phyloP scores from a whole-genome alignment of 2,888 invertebrate genomes.

The Amblyjoppa proteus region DNA sequence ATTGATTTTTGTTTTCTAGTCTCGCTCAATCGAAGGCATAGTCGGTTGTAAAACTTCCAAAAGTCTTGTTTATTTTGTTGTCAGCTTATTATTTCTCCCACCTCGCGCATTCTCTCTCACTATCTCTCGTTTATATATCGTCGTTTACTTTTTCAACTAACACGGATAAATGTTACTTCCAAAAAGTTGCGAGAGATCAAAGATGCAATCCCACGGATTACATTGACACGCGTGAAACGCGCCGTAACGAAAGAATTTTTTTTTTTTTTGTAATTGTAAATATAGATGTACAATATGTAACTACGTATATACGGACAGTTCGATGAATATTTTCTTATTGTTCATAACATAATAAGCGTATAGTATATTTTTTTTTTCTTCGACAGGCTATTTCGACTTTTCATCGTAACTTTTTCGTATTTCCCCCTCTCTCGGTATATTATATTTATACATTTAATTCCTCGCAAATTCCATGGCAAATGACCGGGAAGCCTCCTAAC shows the following conservation, averaged over 20 bases:
- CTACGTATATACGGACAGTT: conserved; percentile 59
- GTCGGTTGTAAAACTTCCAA: conserved; percentile 68
- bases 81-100: conserved; percentile 14
- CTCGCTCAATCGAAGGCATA: conserved; percentile 63
- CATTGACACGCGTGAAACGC: conserved; percentile 16
- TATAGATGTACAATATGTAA: conserved; percentile 51
- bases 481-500: conserved; percentile 4
- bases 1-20: conserved; percentile 47
- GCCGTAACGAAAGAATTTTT: conserved; percentile 25
- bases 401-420: conserved; percentile 16
- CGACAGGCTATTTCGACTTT: conserved; percentile 43
- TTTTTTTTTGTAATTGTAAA: conserved; percentile 44
- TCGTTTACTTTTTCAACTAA: conserved; percentile 19
- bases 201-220: conserved; percentile 37
- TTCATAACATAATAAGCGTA: conserved; percentile 65
- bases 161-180: conserved; percentile 47
- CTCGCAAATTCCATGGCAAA: conserved; percentile 60
- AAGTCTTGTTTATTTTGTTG: conserved; percentile 55
- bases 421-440: background rate
- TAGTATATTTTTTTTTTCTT: conserved; percentile 49
- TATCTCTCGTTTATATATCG: conserved; percentile 4
- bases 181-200: conserved; percentile 49
- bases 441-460: conserved; percentile 34
- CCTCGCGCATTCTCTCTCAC: background rate
- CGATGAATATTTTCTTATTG: conserved; percentile 60